Base-by-base conservation (phyloP, 2,113 vertebrate species). In the Thalassoma bifasciatum region DNA sequence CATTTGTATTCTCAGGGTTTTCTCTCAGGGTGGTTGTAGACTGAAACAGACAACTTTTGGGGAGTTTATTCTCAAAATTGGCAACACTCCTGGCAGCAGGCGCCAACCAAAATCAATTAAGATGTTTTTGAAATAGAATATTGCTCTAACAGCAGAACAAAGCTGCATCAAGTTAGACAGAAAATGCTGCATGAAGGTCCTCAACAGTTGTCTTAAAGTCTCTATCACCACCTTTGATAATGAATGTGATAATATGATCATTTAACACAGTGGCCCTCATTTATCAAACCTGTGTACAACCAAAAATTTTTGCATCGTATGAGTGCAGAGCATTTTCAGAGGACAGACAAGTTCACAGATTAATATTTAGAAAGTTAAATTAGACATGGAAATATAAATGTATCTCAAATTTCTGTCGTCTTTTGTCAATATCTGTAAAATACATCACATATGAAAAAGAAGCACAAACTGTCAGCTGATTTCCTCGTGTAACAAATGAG, bases 171-270 rank as follows among this genome's bases (percentile, higher is more conserved):
- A 46, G 16, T 36, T 8, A 9, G 26, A 17, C 11, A 21, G 23
- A 16, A 46, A 22, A 23, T 17, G 9, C 17, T 47, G 22, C 21
- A 10, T 26, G 14, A 19, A 17, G 34, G 1, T 44, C 50, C 54
- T 75, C 59, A 82, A 65, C 19, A 78, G 84, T 82, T 83, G 80
- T 60, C 85, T 52, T 69, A 3, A 58, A 77, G 69, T 62, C n/a
- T 53, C 6, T 71, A 54, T 78, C 60, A 66, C 74, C 71, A 69
- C 65, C 46, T 64, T 66, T 54, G 24, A 58, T 24, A 73, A 47
- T 64, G 17, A 58, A 46, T 83, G 30, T 30, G 30, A 30, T 30
- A 30, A 30, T n/a, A n/a, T n/a, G n/a, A n/a, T n/a, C 30, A 4
- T 6, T 30, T 30, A 30, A 30, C 30, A 30, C 30, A 30, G 30